These are phyloP conservation scores for Lithophane ornitopus DNA, from an alignment of 2,888 invertebrate species.

Conservation along the genomic window DNA sequence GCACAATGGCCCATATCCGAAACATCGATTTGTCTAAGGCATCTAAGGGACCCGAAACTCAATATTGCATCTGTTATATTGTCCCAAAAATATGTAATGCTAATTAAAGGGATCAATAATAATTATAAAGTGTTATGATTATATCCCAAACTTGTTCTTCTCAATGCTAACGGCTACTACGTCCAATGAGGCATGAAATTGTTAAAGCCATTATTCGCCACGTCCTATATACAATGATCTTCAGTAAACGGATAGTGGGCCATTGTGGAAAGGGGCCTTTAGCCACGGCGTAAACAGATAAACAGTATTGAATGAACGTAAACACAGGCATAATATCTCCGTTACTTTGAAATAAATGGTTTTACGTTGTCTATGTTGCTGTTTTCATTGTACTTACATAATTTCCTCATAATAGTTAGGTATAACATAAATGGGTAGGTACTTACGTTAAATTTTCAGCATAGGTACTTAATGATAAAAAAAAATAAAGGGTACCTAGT, in stretches of 20 bases:
- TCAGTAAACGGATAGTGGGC: slow-evolving; percentile 24
- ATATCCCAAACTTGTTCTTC: neutral
- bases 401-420: neutral
- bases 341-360: slow-evolving; percentile 47
- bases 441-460: too few relatives aligned
- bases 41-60: neutral
- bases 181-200: slow-evolving; percentile 36
- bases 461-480: too few relatives aligned
- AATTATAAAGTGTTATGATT: neutral
- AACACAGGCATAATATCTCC: slow-evolving; percentile 11
- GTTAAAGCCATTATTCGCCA: slow-evolving; percentile 28
- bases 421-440: too few relatives aligned
- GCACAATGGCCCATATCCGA: neutral
- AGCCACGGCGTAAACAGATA: slow-evolving; percentile 31
- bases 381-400: slow-evolving; percentile 23
- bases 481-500: too few relatives aligned
- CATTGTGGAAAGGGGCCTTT: slow-evolving; percentile 35
- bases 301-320: slow-evolving; percentile 35
- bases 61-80: neutral
- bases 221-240: slow-evolving; percentile 13
- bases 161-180: neutral
- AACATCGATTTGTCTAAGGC: neutral
- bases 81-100: neutral
- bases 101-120: too few relatives aligned
- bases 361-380: slow-evolving; percentile 15